phyloP scores from a whole-genome alignment of 64 coral and sea anemone species.

The Acropora yongei region DNA sequence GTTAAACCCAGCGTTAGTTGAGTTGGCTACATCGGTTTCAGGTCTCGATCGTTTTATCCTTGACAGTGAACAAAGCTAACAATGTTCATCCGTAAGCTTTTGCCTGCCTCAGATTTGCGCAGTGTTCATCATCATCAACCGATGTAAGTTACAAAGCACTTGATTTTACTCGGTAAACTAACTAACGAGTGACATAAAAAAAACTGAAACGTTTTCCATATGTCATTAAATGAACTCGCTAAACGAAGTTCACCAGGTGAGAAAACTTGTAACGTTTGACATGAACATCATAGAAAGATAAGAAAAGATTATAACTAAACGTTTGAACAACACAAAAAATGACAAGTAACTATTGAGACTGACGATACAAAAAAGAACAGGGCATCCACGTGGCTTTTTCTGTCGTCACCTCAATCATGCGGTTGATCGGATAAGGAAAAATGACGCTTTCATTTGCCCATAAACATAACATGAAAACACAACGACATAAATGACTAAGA shows the following conservation, averaged over 20 bases:
- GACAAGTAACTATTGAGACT: neutral
- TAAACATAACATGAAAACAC: neutral
- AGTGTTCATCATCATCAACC: constrained; percentile 88
- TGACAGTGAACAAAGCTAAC: neutral
- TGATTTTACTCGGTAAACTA: neutral
- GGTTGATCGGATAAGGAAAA: constrained; percentile 84
- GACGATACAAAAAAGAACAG: neutral
- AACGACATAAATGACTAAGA: neutral
- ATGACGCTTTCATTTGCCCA: neutral
- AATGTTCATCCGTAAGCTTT: neutral
- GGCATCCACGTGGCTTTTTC: constrained; percentile 11
- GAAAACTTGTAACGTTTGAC: neutral
- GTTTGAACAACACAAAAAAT: neutral
- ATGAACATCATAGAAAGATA: neutral
- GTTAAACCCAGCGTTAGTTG: neutral
- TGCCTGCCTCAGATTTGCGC: constrained; percentile 69
- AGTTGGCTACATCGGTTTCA: constrained; percentile 23
- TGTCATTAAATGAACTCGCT: neutral
- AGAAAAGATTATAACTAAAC: neutral
- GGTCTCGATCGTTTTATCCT: constrained; percentile 40
- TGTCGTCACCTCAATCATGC: constrained; percentile 51
- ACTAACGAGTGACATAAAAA: neutral
- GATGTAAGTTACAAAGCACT: neutral
- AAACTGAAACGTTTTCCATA: neutral
- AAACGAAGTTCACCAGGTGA: neutral